Base-by-base conservation (phyloP, 2,888 invertebrate genomes). In the Xestoiulus laeticollis region DNA sequence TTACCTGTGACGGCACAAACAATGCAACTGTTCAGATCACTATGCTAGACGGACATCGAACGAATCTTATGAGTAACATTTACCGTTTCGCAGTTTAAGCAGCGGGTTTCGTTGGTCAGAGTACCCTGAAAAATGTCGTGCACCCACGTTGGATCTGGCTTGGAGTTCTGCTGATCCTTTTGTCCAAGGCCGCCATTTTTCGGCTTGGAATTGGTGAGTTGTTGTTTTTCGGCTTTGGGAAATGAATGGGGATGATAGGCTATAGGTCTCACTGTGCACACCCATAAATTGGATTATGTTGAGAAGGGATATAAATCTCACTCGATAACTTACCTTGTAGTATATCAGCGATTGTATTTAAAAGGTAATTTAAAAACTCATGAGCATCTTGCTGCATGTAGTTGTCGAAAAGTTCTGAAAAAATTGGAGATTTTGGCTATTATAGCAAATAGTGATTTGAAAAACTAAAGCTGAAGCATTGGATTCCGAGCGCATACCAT, bases 361-460 rank as follows among this genome's bases (percentile, higher is more conserved):
- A 96, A 89, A 99, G 94, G 93, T 99, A 99, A 93, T 99, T 99
- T 89, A 99, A 94, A 93, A 99, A 99, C 92, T 99, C 99, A 92
- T 99, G 99, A 86, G 99, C 99, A 95, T 99, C 99, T 93, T 99
- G 99, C 93, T 99, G 99, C 97, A 99, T 98, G 92, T 99, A 99
- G 93, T 99, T 99, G 93, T 99, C 99, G 94, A 99, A 99, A 92
- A 98, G 96, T 93, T 98, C 99, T 98, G 94, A 88, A 92, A n/a
- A n/a, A 92, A 89, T 88, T 88, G 87, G 26, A 88, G 88, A 88
- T 84, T 88, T 32, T 26, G 30, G 26, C 22, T 84, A 33, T 43
- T 33, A 38, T 38, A 43, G 43, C 12, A 12, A 5, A 43, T 43
- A 43, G 43, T n/a, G n/a, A n/a, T n/a, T 43, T 43, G 43, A 43